A percentile compares a stretch with the other conserved stretches of the same genome.
Conservation (phyloP, 2,888 invertebrate genomes). For the Hirtodrosophila alboralis region DNA sequence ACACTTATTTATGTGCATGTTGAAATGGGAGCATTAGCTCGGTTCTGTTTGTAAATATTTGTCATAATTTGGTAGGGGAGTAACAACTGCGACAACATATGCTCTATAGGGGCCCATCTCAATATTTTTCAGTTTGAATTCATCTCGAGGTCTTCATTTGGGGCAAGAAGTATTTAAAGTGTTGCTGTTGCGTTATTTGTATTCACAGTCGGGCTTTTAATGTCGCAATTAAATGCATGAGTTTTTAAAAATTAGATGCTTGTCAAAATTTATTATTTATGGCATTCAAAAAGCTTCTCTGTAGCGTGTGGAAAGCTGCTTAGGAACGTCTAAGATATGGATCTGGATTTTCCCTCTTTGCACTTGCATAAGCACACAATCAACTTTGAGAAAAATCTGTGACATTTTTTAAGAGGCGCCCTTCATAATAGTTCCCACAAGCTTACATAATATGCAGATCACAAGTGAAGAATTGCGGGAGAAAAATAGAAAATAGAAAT, state of each 20-base stretch:
- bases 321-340: constrained; percentile 2
- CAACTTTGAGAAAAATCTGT: constrained; percentile 36
- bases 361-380: constrained; percentile 9
- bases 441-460: constrained; percentile 27
- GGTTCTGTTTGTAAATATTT: constrained; percentile 78
- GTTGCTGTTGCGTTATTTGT: constrained; percentile 41
- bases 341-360: constrained; percentile 8
- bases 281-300: constrained; percentile 53
- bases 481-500: background rate
- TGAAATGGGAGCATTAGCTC: constrained; percentile 81
- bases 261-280: constrained; percentile 81
- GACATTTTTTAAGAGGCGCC: constrained; percentile 23
- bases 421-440: constrained; percentile 32
- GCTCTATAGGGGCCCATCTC: constrained; percentile 36
- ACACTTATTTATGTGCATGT: constrained; percentile 80
- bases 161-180: constrained; percentile 32
- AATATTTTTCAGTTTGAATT: constrained; percentile 1
- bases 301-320: constrained; percentile 4
- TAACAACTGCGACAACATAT: constrained; percentile 32
- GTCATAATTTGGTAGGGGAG: constrained; percentile 67
- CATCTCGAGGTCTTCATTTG: constrained; percentile 20
- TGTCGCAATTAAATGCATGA: constrained; percentile 80
- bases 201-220: constrained; percentile 62
- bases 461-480: constrained; percentile 5
- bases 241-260: constrained; percentile 77